phyloP scores from a whole-genome alignment of 2,888 invertebrate species.

The Laothoe populi region DNA sequence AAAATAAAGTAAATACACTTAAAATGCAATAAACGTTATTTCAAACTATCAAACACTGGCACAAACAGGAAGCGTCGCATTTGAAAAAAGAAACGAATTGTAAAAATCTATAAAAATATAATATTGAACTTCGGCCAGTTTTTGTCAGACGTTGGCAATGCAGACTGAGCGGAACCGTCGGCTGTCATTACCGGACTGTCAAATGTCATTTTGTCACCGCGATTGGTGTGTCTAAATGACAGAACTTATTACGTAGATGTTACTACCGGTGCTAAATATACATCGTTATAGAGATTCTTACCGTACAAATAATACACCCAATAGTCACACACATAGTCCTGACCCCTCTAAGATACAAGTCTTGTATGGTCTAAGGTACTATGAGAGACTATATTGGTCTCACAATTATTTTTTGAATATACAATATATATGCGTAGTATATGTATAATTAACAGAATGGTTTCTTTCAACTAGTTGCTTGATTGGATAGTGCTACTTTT shows the following conservation, averaged over 20 bases:
- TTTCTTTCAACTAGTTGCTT: no score
- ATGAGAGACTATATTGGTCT: no score
- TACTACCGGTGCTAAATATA: neutral
- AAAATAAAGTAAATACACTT: neutral
- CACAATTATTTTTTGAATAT: no score
- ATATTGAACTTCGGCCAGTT: slow-evolving; percentile 3
- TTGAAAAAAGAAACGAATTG: slow-evolving; percentile 13
- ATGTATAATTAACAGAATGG: no score
- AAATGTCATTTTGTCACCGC: slow-evolving; percentile 12
- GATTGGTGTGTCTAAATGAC: neutral
- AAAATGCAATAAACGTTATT: neutral
- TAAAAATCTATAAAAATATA: neutral
- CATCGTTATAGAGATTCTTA: no score
- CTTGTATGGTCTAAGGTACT: no score
- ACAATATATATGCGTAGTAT: no score
- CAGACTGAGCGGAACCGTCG: neutral
- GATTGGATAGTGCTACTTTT: no score
- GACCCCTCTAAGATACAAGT: no score
- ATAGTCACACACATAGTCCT: no score
- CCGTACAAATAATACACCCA: no score
- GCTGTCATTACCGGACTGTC: slow-evolving; percentile 7
- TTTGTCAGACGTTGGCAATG: slow-evolving; percentile 1
- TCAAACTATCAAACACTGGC: neutral
- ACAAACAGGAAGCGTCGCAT: slow-evolving; percentile 4
- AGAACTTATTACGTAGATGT: slow-evolving; percentile 11